These are phyloP conservation scores for Synergus gifuensis DNA, from an alignment of 2,888 invertebrate genomes.

Conservation along the genomic window DNA sequence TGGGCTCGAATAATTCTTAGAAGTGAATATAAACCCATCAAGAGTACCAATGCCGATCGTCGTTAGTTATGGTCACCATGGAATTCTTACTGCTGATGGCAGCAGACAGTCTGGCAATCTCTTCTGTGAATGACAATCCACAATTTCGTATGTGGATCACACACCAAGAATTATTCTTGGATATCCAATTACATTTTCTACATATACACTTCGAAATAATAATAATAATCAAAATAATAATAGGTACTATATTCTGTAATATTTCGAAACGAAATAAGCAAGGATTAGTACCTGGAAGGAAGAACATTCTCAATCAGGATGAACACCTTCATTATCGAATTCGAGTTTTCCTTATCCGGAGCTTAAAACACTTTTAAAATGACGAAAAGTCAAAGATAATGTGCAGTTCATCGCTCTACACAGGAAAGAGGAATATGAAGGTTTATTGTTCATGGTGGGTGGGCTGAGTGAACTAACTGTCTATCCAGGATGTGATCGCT, in stretches of 20 bases:
- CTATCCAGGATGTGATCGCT: constrained; percentile 31
- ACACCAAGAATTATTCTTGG: constrained; percentile 53
- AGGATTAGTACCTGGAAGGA: too few relatives aligned
- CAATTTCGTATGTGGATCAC: constrained; percentile 58
- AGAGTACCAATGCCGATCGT: constrained; percentile 61
- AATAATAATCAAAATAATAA: too few relatives aligned
- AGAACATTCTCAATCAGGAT: background rate
- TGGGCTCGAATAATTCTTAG: constrained; percentile 53
- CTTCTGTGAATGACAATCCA: constrained; percentile 65
- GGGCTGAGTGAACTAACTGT: constrained; percentile 27
- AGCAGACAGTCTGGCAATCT: constrained; percentile 75
- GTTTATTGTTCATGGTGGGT: constrained; percentile 39
- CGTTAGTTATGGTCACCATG: constrained; percentile 63
- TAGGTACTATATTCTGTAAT: too few relatives aligned
- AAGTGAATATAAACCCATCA: constrained; percentile 64
- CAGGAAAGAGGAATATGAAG: constrained; percentile 23
- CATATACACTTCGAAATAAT: too few relatives aligned
- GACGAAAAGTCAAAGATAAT: background rate
- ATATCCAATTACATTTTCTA: background rate
- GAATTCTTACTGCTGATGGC: constrained; percentile 51
- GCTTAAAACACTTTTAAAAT: background rate
- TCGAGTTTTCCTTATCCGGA: background rate
- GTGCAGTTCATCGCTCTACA: background rate
- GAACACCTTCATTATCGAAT: background rate
- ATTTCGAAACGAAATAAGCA: too few relatives aligned